Evolutionary conservation across 2,888 invertebrate genomes (phyloP), one percentile per base, ranked within the genome.

Genomic region (Hedychridium roseum): DNA sequence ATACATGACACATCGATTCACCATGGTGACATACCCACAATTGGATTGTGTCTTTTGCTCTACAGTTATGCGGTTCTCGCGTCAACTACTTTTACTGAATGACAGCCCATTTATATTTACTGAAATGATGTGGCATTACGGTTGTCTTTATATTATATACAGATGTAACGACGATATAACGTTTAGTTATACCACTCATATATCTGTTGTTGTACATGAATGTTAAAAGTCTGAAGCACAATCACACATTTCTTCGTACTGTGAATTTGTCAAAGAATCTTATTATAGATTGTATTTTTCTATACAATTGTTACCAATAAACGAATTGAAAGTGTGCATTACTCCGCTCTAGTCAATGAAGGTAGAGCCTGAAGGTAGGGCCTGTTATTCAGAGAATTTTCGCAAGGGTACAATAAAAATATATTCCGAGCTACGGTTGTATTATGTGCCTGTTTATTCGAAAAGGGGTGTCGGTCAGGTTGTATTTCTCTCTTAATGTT

Each of bases 341-440:
- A 64, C 60, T 63, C 71, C 64, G 60, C 66, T 67, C 75, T 78
- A 77, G 74, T 77, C 76, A 76, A 68, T 65, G 60, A 59, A 62
- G 54, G 56, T n/a, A n/a, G n/a, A n/a, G n/a, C n/a, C n/a, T n/a
- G n/a, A n/a, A n/a, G n/a, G n/a, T n/a, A n/a, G n/a, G n/a, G n/a
- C n/a, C n/a, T n/a, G n/a, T n/a, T n/a, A n/a, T n/a, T n/a, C n/a
- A n/a, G n/a, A n/a, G n/a, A n/a, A n/a, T n/a, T n/a, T n/a, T n/a
- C n/a, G n/a, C n/a, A n/a, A n/a, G n/a, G n/a, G n/a, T n/a, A n/a
- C n/a, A n/a, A n/a, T n/a, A n/a, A n/a, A n/a, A n/a, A n/a, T n/a
- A n/a, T n/a, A n/a, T n/a, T n/a, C n/a, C n/a, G n/a, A n/a, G n/a
- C n/a, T n/a, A n/a, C n/a, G n/a, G n/a, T n/a, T n/a, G n/a, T n/a